Conservation (phyloP, 2,888 invertebrate species). For the Abscondita cerata region DNA sequence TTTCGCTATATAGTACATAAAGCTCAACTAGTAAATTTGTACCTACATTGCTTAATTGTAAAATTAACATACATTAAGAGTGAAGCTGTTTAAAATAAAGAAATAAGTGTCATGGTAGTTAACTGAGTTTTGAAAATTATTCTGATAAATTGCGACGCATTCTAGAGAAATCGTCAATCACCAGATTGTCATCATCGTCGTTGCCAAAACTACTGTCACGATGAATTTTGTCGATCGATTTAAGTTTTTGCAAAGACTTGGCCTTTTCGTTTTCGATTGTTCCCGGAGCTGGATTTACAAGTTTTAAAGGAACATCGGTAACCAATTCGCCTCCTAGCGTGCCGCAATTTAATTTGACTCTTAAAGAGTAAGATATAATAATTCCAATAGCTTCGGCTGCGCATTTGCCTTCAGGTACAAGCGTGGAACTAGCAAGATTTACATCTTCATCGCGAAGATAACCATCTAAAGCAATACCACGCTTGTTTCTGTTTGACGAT, state of each 20-base stretch:
- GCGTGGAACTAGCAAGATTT: slow-evolving; percentile 87
- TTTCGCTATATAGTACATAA: background rate
- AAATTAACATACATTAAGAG: background rate
- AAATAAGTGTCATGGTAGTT: background rate
- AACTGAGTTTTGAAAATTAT: slow-evolving; percentile 56
- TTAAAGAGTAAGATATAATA: slow-evolving; percentile 86
- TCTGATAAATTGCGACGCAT: slow-evolving; percentile 88
- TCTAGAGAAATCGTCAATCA: slow-evolving; percentile 97
- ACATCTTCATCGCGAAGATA: slow-evolving; percentile 89
- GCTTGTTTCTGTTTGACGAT: slow-evolving; percentile 86
- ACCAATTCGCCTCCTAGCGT: slow-evolving; percentile 88
- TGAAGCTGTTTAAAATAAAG: background rate
- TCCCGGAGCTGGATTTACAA: slow-evolving; percentile 88
- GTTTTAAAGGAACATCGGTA: slow-evolving; percentile 90
- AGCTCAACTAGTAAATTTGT: slow-evolving; percentile 12
- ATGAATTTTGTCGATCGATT: slow-evolving; percentile 81
- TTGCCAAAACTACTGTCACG: slow-evolving; percentile 84
- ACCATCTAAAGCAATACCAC: slow-evolving; percentile 89
- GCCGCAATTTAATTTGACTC: slow-evolving; percentile 88
- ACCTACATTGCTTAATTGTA: slow-evolving; percentile 14
- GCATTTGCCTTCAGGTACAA: slow-evolving; percentile 81
- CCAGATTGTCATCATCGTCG: slow-evolving; percentile 92
- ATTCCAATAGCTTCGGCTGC: slow-evolving; percentile 89
- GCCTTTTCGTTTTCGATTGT: slow-evolving; percentile 76
- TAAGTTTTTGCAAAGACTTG: slow-evolving; percentile 83